Conservation (phyloP, 2,888 invertebrate genomes). For the Drosophila lacicola region DNA sequence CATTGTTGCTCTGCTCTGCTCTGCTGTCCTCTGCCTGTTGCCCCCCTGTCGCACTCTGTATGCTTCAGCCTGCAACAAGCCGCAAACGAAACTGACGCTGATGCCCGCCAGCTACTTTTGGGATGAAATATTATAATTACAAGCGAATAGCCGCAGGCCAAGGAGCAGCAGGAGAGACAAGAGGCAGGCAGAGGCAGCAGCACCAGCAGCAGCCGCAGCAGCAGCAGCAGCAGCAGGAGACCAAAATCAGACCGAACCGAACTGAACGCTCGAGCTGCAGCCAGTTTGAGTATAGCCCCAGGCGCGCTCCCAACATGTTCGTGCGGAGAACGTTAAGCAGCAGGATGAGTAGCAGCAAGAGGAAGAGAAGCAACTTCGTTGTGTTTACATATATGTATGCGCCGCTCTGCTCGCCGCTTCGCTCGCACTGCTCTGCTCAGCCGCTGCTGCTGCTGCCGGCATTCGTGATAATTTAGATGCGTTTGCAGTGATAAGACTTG, state of each 20-base stretch:
- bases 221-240: constrained; percentile 28
- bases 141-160: constrained; percentile 82
- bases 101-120: constrained; percentile 83
- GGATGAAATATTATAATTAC: constrained; percentile 86
- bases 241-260: constrained; percentile 44
- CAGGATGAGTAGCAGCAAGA: constrained; percentile 2
- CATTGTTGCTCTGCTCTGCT: constrained; percentile 67
- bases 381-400: constrained; percentile 65
- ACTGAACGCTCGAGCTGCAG: constrained; percentile 45
- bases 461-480: constrained; percentile 75
- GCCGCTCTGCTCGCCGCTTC: not conserved
- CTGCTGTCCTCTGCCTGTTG: constrained; percentile 5
- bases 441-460: constrained; percentile 65
- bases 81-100: constrained; percentile 79
- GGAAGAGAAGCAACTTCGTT: constrained; percentile 51
- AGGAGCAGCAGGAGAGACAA: constrained; percentile 66
- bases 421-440: constrained; percentile 19
- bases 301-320: constrained; percentile 69
- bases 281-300: constrained; percentile 38
- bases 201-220: constrained; percentile 13
- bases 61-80: constrained; percentile 68
- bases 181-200: constrained; percentile 20
- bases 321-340: constrained; percentile 37
- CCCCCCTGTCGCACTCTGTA: constrained; percentile 15
- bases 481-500: constrained; percentile 70